Evolutionary conservation across 1,140 invertebrate genomes (phyloP).

Genomic region (Ptiloglossa arizonensis): DNA sequence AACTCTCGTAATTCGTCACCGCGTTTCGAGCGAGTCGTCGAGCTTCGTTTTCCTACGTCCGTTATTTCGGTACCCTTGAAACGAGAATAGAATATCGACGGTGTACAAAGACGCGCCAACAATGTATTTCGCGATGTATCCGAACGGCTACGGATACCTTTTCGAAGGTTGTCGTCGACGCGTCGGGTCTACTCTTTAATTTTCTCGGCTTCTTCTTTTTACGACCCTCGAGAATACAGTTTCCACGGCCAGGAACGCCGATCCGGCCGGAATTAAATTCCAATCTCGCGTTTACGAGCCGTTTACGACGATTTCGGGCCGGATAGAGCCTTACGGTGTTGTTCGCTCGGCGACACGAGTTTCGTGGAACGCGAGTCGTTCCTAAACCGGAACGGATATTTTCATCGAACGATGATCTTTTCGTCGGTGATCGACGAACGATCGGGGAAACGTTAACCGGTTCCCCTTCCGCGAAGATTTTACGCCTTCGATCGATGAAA

Average conservation of each 20-base stretch:
- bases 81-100: no score
- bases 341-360: neutral
- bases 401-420: neutral
- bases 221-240: neutral
- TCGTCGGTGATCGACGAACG: neutral
- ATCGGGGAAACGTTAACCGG: neutral
- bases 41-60: no score
- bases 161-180: no score
- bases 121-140: no score
- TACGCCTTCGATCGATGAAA: neutral
- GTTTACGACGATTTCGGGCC: neutral
- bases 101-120: no score
- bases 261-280: neutral
- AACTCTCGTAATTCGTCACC: no score
- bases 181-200: no score
- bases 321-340: neutral
- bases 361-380: neutral
- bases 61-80: no score
- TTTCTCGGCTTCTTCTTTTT: neutral
- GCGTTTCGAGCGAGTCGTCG: no score
- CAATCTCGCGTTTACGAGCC: conserved; percentile 5
- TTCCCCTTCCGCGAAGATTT: neutral
- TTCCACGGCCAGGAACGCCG: neutral
- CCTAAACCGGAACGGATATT: neutral
- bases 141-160: no score